phyloP scores from a whole-genome alignment of 2,888 invertebrate genomes.

The Rapana venosa region DNA sequence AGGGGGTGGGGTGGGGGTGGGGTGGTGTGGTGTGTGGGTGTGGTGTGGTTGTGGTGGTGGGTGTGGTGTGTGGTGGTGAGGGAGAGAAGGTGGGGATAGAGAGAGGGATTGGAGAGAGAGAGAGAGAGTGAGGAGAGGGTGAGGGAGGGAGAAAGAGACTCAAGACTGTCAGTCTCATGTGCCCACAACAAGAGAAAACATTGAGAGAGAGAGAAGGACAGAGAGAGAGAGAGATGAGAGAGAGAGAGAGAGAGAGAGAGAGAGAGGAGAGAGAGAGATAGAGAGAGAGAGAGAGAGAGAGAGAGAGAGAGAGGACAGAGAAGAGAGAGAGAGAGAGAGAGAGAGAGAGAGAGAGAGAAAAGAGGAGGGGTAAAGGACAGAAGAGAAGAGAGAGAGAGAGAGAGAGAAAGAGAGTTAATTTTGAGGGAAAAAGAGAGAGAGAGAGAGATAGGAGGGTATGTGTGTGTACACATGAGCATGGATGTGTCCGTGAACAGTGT shows the following conservation, averaged over 20 bases:
- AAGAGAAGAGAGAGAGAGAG: neutral
- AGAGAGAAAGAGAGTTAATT: neutral
- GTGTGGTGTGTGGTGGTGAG: too few species aligned
- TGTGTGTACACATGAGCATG: too few species aligned
- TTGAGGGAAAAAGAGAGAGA: too few species aligned
- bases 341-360: conserved; percentile 3
- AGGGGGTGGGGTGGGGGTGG: too few species aligned
- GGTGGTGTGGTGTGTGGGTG: too few species aligned
- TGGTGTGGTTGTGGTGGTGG: too few species aligned
- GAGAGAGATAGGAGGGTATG: too few species aligned
- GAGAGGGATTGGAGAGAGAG: neutral
- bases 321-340: conserved; percentile 4
- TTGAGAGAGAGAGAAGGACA: conserved; percentile 19
- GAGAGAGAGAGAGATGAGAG: neutral
- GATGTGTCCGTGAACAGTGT: too few species aligned
- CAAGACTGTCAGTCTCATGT: neutral
- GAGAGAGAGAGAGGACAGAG: neutral
- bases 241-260: neutral
- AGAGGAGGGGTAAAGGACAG: neutral
- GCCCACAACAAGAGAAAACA: neutral
- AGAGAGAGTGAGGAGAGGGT: too few species aligned
- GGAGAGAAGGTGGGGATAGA: neutral
- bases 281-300: conserved; percentile 17
- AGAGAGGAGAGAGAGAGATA: neutral
- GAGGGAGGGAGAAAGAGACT: too few species aligned